Base-by-base conservation (phyloP, 2,888 invertebrate species). In the Microctonus brassicae region DNA sequence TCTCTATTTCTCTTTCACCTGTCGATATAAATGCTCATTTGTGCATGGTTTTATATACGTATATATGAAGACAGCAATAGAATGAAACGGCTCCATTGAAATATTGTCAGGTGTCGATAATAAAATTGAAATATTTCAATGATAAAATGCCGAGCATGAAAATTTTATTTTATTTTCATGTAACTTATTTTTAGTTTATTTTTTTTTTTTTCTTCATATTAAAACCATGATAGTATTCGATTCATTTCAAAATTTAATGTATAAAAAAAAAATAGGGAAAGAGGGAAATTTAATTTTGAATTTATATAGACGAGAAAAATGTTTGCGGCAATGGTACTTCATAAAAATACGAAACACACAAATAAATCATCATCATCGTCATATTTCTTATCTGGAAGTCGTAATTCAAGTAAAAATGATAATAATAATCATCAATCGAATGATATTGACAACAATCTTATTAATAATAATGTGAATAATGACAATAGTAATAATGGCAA, bases 261-360 rank as follows among this genome's bases (percentile, higher is more conserved):
- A 26, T 26, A 5, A 20, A 22, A 53, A 24, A 29, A 17, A 34
- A 10, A 26, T 58, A 29, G 29, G 13, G 11, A 63, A 33, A 53
- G 53, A 39, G 22, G 1, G 26, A n/a, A 11, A 29, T 68, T 29
- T 61, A 34, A n/a, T 65, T 1, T 61, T 66, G 42, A 17, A 61
- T 39, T 61, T 69, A 13, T 69, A 13, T 60, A 39, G 65, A 62
- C 61, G 13, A 60, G 29, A 24, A 81, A 79, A 78, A 86, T 87
- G 86, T 87, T 87, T 73, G 86, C 85, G 73, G 84, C 87, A 33
- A 88, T 87, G 86, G 86, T 88, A 68, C 78, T 87, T 76, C 86
- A 86, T 80, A 87, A 86, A 79, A 85, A 86, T 78, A 82, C 76
- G 76, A 86, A 82, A 75, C 82, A 85, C 70, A 78, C 77, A 70